These are phyloP conservation scores for Turritopsis dohrnii DNA, from an alignment of 30 jellyfish, hydroid and myxozoan genomes.

Conservation along the genomic window DNA sequence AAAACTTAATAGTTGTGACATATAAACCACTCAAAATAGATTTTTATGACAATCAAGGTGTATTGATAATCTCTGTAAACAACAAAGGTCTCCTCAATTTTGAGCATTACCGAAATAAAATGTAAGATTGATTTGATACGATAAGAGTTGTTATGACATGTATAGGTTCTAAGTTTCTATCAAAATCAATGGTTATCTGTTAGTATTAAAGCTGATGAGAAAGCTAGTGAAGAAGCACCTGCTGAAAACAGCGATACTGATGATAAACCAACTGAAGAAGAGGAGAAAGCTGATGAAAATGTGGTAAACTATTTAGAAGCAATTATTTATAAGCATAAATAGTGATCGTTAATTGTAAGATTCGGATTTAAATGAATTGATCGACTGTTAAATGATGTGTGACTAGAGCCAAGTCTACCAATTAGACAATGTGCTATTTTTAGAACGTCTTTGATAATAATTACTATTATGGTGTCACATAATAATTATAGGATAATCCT, in stretches of 20 bases:
- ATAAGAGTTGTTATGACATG: not conserved
- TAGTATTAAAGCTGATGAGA: not conserved
- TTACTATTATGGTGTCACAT: no score
- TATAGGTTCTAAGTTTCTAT: not conserved
- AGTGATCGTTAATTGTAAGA: no score
- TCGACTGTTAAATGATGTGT: no score
- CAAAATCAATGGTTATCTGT: not conserved
- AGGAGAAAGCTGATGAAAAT: constrained; percentile 38
- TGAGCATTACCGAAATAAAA: constrained; percentile 80
- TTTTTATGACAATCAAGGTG: constrained; percentile 57
- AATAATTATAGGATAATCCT: not conserved
- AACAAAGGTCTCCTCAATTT: constrained; percentile 80
- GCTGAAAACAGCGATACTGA: not conserved
- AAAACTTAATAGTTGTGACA: constrained; percentile 43
- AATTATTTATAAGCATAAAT: no score
- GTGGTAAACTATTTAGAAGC: not conserved
- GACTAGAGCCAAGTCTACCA: no score
- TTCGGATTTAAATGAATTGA: no score
- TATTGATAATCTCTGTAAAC: constrained; percentile 63
- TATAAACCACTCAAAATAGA: constrained; percentile 80
- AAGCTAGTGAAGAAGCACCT: constrained; percentile 7
- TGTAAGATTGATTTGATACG: constrained; percentile 29
- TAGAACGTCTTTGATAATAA: no score
- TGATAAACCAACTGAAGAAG: constrained; percentile 15
- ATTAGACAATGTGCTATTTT: no score